Conservation (phyloP, 1,140 invertebrate species). For the Orius insidiosus region DNA sequence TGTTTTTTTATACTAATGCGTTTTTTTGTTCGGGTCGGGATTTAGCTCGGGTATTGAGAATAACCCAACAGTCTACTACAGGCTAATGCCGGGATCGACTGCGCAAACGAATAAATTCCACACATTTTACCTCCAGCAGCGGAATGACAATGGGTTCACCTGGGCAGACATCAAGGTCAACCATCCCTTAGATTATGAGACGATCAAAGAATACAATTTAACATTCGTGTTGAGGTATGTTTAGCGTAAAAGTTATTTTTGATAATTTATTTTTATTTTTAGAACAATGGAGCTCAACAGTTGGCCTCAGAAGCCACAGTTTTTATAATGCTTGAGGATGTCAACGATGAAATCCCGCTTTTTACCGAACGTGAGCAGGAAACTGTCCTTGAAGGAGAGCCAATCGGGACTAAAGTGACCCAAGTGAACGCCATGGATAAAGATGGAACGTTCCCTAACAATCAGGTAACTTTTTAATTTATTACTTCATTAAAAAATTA, state of each 20-base stretch:
- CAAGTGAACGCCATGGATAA: slow-evolving; percentile 93
- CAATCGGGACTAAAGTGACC: slow-evolving; percentile 83
- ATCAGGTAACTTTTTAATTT: slow-evolving; percentile 49
- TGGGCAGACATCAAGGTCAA: slow-evolving; percentile 94
- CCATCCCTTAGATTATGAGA: slow-evolving; percentile 86
- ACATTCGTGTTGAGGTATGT: slow-evolving; percentile 88
- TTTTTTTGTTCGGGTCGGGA: slow-evolving; percentile 18
- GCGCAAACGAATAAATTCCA: slow-evolving; percentile 91
- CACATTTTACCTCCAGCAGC: slow-evolving; percentile 86
- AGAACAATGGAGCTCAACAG: slow-evolving; percentile 92
- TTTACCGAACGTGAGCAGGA: slow-evolving; percentile 89
- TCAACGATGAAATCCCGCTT: slow-evolving; percentile 90
- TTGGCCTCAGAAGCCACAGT: slow-evolving; percentile 86
- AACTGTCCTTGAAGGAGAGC: slow-evolving; percentile 84
- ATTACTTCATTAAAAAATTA: too few relatives aligned
- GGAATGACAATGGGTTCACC: slow-evolving; percentile 72
- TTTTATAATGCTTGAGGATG: slow-evolving; percentile 83
- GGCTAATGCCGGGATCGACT: slow-evolving; percentile 82
- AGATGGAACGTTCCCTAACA: slow-evolving; percentile 87
- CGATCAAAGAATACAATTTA: slow-evolving; percentile 87
- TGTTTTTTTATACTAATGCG: slow-evolving; percentile 2
- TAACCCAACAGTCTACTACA: slow-evolving; percentile 88
- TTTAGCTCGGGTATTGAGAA: slow-evolving; percentile 84
- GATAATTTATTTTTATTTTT: slow-evolving; percentile 18
- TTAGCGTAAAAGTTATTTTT: slow-evolving; percentile 13